Evolutionary conservation across 1,140 invertebrate species (phyloP).

Genomic region (Leptoteleia sp.): DNA sequence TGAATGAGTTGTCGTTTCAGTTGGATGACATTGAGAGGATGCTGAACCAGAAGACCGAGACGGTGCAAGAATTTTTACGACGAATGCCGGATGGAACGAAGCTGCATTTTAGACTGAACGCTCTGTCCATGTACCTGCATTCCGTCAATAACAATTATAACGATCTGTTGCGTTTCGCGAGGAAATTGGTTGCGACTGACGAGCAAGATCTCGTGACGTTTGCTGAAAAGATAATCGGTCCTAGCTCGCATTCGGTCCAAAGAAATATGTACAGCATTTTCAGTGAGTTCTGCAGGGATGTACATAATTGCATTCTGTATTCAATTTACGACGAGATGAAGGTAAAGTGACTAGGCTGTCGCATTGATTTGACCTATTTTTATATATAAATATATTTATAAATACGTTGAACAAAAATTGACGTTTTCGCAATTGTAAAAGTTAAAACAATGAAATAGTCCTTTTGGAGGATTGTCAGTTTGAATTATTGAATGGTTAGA

Average conservation of each 20-base stretch:
- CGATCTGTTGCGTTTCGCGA: slow-evolving; percentile 24
- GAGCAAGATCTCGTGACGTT: slow-evolving; percentile 19
- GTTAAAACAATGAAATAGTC: no score
- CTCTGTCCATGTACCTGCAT: slow-evolving; percentile 83
- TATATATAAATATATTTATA: slow-evolving; percentile 1
- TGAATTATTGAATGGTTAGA: no score
- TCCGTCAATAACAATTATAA: slow-evolving; percentile 74
- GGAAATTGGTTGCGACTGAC: slow-evolving; percentile 12
- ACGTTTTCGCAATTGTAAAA: not conserved
- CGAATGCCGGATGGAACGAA: slow-evolving; percentile 67
- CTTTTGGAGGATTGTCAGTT: no score
- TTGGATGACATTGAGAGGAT: slow-evolving; percentile 72
- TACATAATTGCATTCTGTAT: slow-evolving; percentile 44
- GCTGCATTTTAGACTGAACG: slow-evolving; percentile 75
- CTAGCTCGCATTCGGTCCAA: slow-evolving; percentile 40
- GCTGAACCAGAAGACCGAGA: slow-evolving; percentile 46
- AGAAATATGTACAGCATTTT: slow-evolving; percentile 47
- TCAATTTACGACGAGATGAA: slow-evolving; percentile 45
- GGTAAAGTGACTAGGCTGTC: slow-evolving; percentile 17
- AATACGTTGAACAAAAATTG: not conserved
- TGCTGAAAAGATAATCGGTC: slow-evolving; percentile 27
- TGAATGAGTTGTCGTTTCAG: slow-evolving; percentile 75
- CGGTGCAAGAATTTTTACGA: slow-evolving; percentile 69
- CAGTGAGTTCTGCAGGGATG: slow-evolving; percentile 46
- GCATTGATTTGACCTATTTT: slow-evolving; percentile 50